Conservation (phyloP, 2,797 vertebrate species). For the Kryptopterus vitreolus region DNA sequence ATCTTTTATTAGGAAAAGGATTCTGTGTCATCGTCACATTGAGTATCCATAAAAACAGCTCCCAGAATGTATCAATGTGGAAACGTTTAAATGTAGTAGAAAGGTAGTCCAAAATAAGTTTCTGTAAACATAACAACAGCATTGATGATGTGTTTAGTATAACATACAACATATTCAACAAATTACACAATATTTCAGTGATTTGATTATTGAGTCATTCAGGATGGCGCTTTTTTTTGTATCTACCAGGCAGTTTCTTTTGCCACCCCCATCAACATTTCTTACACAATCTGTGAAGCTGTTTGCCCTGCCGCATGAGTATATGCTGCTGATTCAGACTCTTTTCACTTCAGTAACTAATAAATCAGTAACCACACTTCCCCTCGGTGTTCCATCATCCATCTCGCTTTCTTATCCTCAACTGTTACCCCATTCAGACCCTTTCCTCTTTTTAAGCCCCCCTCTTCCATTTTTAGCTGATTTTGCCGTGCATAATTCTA, state of each 20-base stretch:
- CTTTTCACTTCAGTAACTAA: constrained; percentile 70
- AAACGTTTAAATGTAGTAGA: constrained; percentile 13
- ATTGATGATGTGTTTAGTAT: constrained; percentile 7
- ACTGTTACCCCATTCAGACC: constrained; percentile 34
- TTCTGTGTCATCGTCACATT: constrained; percentile 51
- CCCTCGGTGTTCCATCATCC: constrained; percentile 63
- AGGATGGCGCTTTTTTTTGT: neutral
- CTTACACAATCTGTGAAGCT: constrained; percentile 56
- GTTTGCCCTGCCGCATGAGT: constrained; percentile 58
- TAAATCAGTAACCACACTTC: constrained; percentile 72
- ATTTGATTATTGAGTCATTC: neutral
- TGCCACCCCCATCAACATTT: constrained; percentile 11
- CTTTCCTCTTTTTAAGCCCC: constrained; percentile 4
- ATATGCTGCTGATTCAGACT: constrained; percentile 75
- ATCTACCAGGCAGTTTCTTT: constrained; percentile 10
- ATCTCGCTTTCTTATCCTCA: constrained; percentile 39
- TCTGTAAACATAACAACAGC: constrained; percentile 42
- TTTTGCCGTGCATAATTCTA: neutral
- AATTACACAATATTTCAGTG: neutral
- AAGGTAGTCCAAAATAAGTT: constrained; percentile 4
- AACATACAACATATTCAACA: neutral
- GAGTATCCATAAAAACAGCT: constrained; percentile 28
- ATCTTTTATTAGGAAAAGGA: constrained; percentile 14
- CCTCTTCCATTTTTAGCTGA: neutral
- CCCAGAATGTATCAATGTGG: neutral